Evolutionary conservation across 2,113 vertebrate species (phyloP), one percentile per base, ranked within the genome.

Genomic region (Oreochromis tanganicae): DNA sequence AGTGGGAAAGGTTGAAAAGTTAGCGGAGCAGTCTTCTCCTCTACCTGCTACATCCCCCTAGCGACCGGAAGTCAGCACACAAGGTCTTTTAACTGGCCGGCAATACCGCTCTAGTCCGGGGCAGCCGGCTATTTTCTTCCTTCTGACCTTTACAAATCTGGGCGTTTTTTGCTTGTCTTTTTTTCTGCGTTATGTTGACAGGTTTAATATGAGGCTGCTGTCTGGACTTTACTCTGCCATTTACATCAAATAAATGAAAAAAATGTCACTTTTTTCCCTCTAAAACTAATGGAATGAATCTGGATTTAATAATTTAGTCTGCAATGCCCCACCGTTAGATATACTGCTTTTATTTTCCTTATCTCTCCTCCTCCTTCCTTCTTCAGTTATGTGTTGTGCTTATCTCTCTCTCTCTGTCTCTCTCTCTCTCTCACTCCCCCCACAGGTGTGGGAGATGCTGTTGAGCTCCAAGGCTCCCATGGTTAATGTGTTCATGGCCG

Each of bases 401-500:
- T 84, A 54, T 86, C 79, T 87, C 19, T 14, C 17, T 24, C 8
- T 80, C 71, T 41, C 7, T n/a, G n/a, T n/a, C n/a, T 14, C 5
- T 46, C 17, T 29, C 24, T 50, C 9, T 57, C 17, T 92, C 50
- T 46, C 34, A 85, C 68, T 84, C 11, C 46, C 10, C 73, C 17
- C 73, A 78, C 54, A 99, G 99, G 98, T 99, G 57, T 99, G 98
- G 99, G 96, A 99, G 88, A 96, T 91, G 92, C 92, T 99, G 57
- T 88, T 36, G 84, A 96, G 29, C 84, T 93, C 94, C 82, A 91
- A 87, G 86, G 86, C 92, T 55, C 97, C 97, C 0, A 83, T 91
- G 75, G 87, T 99, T 73, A 99, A 91, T 1, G 93, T 99, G 11
- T 99, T 99, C 88, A 99, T 99, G 99, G 98, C 98, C 1, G 98